Conservation (phyloP, 1,140 invertebrate genomes). For the Zaprionus davidi region DNA sequence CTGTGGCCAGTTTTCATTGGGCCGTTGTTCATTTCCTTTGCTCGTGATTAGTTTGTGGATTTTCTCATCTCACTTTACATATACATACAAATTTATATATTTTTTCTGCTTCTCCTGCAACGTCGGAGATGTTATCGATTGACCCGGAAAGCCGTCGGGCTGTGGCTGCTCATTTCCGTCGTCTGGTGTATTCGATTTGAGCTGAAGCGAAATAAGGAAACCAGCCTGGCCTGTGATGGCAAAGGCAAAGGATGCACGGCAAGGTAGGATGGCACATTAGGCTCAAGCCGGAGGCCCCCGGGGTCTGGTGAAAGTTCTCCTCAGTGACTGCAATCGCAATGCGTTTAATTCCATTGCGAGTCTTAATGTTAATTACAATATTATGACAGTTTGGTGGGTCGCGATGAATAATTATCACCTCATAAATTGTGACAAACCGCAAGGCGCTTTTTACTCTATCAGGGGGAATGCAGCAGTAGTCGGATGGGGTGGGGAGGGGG, state of each 20-base stretch:
- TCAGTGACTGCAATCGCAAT: conserved; percentile 62
- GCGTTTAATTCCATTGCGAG: conserved; percentile 71
- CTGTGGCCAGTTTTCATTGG: conserved; percentile 57
- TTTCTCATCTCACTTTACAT: conserved; percentile 26
- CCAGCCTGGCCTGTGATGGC: conserved; percentile 38
- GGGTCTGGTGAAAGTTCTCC: conserved; percentile 40
- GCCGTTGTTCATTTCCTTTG: conserved; percentile 61
- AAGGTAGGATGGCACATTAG: conserved; percentile 29
- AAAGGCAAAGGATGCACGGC: conserved; percentile 20
- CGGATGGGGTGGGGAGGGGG: not conserved
- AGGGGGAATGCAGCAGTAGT: not conserved
- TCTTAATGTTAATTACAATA: conserved; percentile 80
- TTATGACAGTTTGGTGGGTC: conserved; percentile 76
- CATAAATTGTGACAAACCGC: conserved; percentile 81
- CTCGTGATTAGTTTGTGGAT: conserved; percentile 70
- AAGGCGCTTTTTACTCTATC: conserved; percentile 46
- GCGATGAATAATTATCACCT: conserved; percentile 81
- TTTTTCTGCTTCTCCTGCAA: not conserved
- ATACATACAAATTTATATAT: not conserved
- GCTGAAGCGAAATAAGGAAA: conserved; percentile 57
- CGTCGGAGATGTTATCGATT: conserved; percentile 64
- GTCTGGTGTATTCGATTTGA: conserved; percentile 50
- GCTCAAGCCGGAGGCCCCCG: not conserved
- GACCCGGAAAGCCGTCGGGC: conserved; percentile 43
- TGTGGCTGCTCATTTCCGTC: conserved; percentile 68